Evolutionary conservation across 2,113 vertebrate genomes (phyloP).

Genomic region (Polypterus bichir): DNA sequence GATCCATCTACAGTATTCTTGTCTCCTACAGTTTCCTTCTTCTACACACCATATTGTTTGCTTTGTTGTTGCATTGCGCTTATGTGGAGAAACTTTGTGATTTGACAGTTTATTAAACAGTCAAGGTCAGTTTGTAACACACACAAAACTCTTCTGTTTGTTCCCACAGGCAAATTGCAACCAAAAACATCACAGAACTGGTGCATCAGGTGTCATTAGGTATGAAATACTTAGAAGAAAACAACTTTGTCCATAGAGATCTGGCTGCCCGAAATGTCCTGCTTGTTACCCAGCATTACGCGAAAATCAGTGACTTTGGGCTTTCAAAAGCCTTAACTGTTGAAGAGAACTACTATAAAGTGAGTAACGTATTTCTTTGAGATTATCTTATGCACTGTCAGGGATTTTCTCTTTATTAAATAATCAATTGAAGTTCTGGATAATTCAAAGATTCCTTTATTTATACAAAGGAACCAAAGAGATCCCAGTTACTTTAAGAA

Average conservation of each 20-base stretch:
- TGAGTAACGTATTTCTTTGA: conserved; percentile 25
- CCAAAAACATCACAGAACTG: conserved; percentile 86
- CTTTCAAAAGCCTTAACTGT: conserved; percentile 85
- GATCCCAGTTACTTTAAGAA: too few relatives aligned
- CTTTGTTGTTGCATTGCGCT: too few relatives aligned
- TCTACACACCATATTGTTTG: too few relatives aligned
- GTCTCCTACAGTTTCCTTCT: too few relatives aligned
- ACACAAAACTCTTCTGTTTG: conserved; percentile 2
- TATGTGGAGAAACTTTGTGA: too few relatives aligned
- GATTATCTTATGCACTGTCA: too few relatives aligned
- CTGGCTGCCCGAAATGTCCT: conserved; percentile 91
- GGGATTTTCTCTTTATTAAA: too few relatives aligned
- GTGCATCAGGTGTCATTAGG: conserved; percentile 94
- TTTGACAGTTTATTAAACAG: too few relatives aligned
- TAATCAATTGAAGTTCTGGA: too few relatives aligned
- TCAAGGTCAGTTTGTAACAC: neutral
- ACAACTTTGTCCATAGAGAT: conserved; percentile 90
- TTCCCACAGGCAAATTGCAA: conserved; percentile 52
- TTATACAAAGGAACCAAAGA: too few relatives aligned
- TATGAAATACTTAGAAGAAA: conserved; percentile 93
- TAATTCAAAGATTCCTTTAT: too few relatives aligned
- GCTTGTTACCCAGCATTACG: conserved; percentile 91
- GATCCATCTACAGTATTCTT: too few relatives aligned
- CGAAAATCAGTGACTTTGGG: conserved; percentile 98
- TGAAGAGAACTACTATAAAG: conserved; percentile 70